A percentile compares a stretch with the other conserved stretches of the same genome.
phyloP scores from a whole-genome alignment of 2,797 vertebrate species.

The Ceyx erithaca region DNA sequence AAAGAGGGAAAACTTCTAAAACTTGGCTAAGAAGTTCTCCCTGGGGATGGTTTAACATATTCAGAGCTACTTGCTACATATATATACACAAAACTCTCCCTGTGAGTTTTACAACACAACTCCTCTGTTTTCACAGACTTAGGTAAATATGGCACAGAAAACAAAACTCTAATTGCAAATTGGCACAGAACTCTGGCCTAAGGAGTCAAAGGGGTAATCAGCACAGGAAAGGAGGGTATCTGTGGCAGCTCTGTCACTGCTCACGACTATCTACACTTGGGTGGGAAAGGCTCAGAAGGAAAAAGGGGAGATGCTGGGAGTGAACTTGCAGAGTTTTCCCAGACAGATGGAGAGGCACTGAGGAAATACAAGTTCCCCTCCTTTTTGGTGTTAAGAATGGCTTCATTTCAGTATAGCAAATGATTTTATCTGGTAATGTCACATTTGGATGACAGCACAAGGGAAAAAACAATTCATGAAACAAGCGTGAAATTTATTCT shows the following conservation, averaged over 20 bases:
- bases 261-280: neutral
- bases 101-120: slow-evolving; percentile 37
- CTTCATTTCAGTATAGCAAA: neutral
- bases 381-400: neutral
- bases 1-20: slow-evolving; percentile 19
- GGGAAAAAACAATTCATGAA: slow-evolving; percentile 11
- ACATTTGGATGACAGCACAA: neutral
- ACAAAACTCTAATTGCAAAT: slow-evolving; percentile 38
- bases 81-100: slow-evolving; percentile 26
- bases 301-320: slow-evolving; percentile 38
- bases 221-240: slow-evolving; percentile 37
- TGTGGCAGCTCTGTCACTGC: neutral
- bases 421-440: neutral
- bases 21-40: slow-evolving; percentile 35
- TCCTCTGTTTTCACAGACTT: slow-evolving; percentile 53
- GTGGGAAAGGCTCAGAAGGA: slow-evolving; percentile 23
- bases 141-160: slow-evolving; percentile 35
- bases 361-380: slow-evolving; percentile 5
- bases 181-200: neutral
- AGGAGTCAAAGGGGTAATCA: slow-evolving; percentile 33
- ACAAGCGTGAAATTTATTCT: slow-evolving; percentile 36
- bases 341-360: neutral
- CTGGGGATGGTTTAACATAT: slow-evolving; percentile 19
- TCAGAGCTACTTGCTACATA: neutral
- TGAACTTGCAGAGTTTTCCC: slow-evolving; percentile 20